Evolutionary conservation across 2,888 invertebrate species (phyloP).

Genomic region (Cremastinae sp.): DNA sequence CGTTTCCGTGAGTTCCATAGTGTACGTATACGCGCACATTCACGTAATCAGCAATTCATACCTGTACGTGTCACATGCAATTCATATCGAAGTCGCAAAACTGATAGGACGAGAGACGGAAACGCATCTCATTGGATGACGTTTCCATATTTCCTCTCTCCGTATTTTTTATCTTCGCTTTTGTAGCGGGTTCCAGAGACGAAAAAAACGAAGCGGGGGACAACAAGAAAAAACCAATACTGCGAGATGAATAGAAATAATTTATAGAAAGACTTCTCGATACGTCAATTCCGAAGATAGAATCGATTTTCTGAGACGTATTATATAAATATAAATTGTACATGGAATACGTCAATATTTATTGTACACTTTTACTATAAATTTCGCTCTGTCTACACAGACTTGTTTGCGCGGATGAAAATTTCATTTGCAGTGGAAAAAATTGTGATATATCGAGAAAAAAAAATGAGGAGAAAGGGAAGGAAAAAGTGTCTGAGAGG

Average conservation of each 20-base stretch:
- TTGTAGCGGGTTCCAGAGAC: background rate
- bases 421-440: no score
- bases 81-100: background rate
- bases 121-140: conserved; percentile 16
- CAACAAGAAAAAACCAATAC: conserved; percentile 3
- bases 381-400: background rate
- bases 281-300: conserved; percentile 7
- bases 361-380: background rate
- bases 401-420: no score
- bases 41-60: background rate
- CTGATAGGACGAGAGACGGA: background rate
- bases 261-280: conserved; percentile 3
- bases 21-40: conserved; percentile 2
- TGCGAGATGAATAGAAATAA: conserved; percentile 15
- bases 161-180: conserved; percentile 3
- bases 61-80: conserved; percentile 2
- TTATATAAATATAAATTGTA: conserved; percentile 28
- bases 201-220: background rate
- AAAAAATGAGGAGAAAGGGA: no score
- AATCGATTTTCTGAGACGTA: conserved; percentile 42
- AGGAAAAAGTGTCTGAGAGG: no score
- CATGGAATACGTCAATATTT: background rate
- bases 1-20: background rate
- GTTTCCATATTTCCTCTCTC: conserved; percentile 25
- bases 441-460: no score